These are phyloP conservation scores for Helostoma temminkii DNA, from an alignment of 2,797 vertebrate species.

Conservation along the genomic window DNA sequence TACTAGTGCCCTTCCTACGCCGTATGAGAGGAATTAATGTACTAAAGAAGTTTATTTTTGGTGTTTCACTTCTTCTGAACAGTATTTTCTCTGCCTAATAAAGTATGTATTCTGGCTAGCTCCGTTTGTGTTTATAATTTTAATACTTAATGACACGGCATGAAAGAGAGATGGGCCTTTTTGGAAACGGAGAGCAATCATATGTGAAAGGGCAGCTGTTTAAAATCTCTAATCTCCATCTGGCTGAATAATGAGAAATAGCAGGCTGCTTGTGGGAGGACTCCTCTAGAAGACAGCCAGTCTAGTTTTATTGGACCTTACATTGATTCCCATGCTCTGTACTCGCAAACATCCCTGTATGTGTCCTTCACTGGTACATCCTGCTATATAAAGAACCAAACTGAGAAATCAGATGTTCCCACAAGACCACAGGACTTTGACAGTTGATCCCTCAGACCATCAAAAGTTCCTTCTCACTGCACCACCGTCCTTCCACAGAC, in stretches of 20 bases:
- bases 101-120: conserved; percentile 86
- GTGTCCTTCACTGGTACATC: conserved; percentile 51
- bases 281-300: conserved; percentile 10
- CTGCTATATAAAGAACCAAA: conserved; percentile 66
- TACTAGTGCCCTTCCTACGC: conserved; percentile 64
- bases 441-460: conserved; percentile 44
- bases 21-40: conserved; percentile 65
- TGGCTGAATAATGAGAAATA: conserved; percentile 27
- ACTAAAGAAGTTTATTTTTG: conserved; percentile 82
- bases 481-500: conserved; percentile 8
- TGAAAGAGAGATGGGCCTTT: neutral
- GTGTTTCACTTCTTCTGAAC: conserved; percentile 82
- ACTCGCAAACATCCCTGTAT: conserved; percentile 6
- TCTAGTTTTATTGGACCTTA: conserved; percentile 14
- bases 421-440: conserved; percentile 48
- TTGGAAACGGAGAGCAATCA: conserved; percentile 6
- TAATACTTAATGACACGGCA: neutral
- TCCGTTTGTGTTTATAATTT: conserved; percentile 36
- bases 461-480: conserved; percentile 16
- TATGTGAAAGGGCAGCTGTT: conserved; percentile 16
- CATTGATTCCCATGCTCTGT: conserved; percentile 53
- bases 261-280: conserved; percentile 43
- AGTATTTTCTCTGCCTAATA: conserved; percentile 88
- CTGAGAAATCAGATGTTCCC: conserved; percentile 76
- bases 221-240: conserved; percentile 22